Percentiles rank a stretch among this genome's conserved stretches.
phyloP scores from a whole-genome alignment of 2,797 vertebrate genomes.

The Cheirogaleus major region DNA sequence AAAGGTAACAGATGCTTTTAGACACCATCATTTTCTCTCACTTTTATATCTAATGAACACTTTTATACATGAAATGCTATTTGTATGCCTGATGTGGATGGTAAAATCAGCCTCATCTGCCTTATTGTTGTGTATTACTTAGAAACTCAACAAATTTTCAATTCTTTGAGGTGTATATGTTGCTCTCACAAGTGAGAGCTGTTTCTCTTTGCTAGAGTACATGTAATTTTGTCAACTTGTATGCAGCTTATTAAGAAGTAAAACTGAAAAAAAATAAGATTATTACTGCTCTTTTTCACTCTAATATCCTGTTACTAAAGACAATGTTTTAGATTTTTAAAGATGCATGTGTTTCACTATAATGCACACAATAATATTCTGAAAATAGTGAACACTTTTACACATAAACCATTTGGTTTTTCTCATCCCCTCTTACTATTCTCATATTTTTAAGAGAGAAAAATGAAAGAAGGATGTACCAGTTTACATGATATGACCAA shows the following conservation, averaged over 20 bases:
- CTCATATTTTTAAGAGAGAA: neutral
- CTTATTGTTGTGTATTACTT: slow-evolving; percentile 42
- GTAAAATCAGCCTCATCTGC: slow-evolving; percentile 14
- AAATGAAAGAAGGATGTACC: neutral
- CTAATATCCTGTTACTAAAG: neutral
- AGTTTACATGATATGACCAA: neutral
- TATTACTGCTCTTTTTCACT: neutral
- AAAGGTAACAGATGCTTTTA: slow-evolving; percentile 52
- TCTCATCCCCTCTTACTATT: neutral
- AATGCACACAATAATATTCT: neutral
- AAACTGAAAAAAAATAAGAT: neutral
- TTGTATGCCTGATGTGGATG: slow-evolving; percentile 52
- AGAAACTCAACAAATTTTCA: slow-evolving; percentile 29
- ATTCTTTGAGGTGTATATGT: slow-evolving; percentile 41
- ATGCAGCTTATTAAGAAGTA: slow-evolving; percentile 61
- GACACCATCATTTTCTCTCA: slow-evolving; percentile 51
- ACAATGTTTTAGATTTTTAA: neutral
- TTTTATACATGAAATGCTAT: slow-evolving; percentile 68
- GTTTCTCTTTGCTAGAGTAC: neutral
- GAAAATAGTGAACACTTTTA: neutral
- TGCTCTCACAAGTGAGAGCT: slow-evolving; percentile 74
- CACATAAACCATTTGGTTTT: neutral
- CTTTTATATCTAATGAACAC: slow-evolving; percentile 67
- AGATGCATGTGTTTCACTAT: neutral
- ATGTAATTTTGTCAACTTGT: slow-evolving; percentile 54